phyloP scores from a whole-genome alignment of 2,888 invertebrate species.

The Nasonovia ribisnigri region DNA sequence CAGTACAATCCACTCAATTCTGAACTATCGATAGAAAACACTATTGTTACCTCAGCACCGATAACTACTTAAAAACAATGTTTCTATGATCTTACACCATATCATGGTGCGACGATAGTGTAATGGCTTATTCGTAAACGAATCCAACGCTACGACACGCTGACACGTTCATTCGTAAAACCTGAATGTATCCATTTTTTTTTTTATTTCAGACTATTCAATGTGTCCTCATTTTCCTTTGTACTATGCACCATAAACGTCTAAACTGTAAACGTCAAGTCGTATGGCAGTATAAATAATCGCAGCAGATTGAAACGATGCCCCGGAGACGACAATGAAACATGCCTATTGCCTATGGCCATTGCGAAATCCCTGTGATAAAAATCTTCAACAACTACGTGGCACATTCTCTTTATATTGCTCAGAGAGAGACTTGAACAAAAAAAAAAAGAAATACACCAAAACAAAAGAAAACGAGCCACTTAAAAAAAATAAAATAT shows the following conservation, averaged over 20 bases:
- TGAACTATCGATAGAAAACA: background rate
- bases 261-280: slow-evolving; percentile 58
- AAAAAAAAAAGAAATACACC: background rate
- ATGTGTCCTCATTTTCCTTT: slow-evolving; percentile 22
- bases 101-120: background rate
- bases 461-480: slow-evolving; percentile 54
- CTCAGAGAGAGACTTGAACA: background rate
- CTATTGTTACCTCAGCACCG: background rate
- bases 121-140: background rate
- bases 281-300: slow-evolving; percentile 52
- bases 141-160: background rate
- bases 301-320: slow-evolving; percentile 57
- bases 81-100: background rate
- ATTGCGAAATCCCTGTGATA: slow-evolving; percentile 54
- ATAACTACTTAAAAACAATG: background rate
- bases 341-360: slow-evolving; percentile 39
- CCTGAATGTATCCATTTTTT: background rate
- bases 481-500: slow-evolving; percentile 55
- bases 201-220: slow-evolving; percentile 11
- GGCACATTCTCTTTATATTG: slow-evolving; percentile 40
- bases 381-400: slow-evolving; percentile 57
- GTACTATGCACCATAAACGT: slow-evolving; percentile 33
- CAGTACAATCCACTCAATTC: background rate
- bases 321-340: slow-evolving; percentile 60
- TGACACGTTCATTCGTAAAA: background rate